phyloP scores from a whole-genome alignment of 1,140 invertebrate genomes.

The Drosophila persimilis region DNA sequence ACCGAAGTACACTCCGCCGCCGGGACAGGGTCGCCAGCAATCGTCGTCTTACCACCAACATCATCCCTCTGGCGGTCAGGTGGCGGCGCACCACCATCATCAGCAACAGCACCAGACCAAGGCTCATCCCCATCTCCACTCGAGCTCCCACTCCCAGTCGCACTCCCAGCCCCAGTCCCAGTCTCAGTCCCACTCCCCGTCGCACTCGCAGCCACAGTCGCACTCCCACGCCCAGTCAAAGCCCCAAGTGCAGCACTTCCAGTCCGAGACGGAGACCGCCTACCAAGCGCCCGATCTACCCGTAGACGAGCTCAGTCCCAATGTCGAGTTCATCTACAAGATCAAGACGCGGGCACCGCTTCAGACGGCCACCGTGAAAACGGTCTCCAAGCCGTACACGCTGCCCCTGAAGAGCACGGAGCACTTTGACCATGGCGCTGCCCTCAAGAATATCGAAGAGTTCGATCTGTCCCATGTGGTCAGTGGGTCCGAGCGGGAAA shows the following conservation, averaged over 20 bases:
- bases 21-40: constrained; percentile 13
- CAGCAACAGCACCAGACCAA: constrained; percentile 18
- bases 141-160: too few relatives aligned
- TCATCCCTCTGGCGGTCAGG: constrained; percentile 13
- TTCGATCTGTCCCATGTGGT: constrained; percentile 78
- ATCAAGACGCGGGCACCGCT: constrained; percentile 76
- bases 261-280: constrained; percentile 66
- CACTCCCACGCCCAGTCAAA: constrained; percentile 19
- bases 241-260: constrained; percentile 53
- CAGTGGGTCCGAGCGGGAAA: constrained; percentile 40
- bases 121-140: too few relatives aligned
- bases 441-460: constrained; percentile 76
- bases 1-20: constrained; percentile 52
- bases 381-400: constrained; percentile 74
- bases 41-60: neutral
- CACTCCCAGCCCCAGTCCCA: too few relatives aligned
- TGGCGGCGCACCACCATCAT: constrained; percentile 11
- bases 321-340: constrained; percentile 81
- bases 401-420: constrained; percentile 66
- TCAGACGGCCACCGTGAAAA: constrained; percentile 79
- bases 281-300: constrained; percentile 67
- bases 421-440: constrained; percentile 75
- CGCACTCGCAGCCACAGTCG: too few relatives aligned
- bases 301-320: constrained; percentile 59
- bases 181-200: too few relatives aligned